A percentile compares a stretch with the other conserved stretches of the same genome.
phyloP scores from a whole-genome alignment of 2,888 invertebrate species.

The Deroplatys truncata region DNA sequence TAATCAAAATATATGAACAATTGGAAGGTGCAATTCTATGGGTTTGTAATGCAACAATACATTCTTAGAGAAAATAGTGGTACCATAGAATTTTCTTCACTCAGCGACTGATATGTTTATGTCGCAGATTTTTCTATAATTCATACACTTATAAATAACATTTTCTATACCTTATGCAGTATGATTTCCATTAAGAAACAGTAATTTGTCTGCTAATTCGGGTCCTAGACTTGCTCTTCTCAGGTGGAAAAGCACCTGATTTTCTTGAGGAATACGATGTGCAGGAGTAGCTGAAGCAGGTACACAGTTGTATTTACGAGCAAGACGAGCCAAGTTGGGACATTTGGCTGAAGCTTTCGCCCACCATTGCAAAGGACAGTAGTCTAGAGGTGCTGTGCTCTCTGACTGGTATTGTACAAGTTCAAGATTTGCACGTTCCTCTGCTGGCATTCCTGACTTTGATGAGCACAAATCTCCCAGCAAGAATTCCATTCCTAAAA shows the following conservation, averaged over 20 bases:
- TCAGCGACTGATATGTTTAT: neutral
- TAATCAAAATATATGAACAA: neutral
- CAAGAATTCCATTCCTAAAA: constrained; percentile 45
- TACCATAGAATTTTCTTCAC: neutral
- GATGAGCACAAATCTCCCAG: constrained; percentile 42
- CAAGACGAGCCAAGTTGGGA: constrained; percentile 44
- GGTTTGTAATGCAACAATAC: neutral
- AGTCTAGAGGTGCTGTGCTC: constrained; percentile 44
- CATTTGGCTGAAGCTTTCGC: constrained; percentile 42
- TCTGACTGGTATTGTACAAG: constrained; percentile 48
- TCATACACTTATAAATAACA: neutral
- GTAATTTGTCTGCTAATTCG: constrained; percentile 43
- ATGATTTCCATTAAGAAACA: constrained; percentile 43
- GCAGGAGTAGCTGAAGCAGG: constrained; percentile 47
- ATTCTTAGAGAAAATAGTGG: neutral
- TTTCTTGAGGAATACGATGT: constrained; percentile 42
- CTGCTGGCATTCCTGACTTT: constrained; percentile 43
- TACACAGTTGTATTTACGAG: constrained; percentile 46
- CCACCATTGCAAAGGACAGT: constrained; percentile 50
- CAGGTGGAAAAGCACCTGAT: constrained; percentile 42
- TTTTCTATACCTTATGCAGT: neutral
- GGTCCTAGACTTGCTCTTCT: constrained; percentile 44
- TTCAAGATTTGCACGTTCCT: constrained; percentile 47
- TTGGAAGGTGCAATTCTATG: neutral
- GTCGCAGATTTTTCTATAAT: neutral